Evolutionary conservation across 2,113 vertebrate species (phyloP).

Genomic region (Carassius carassius): DNA sequence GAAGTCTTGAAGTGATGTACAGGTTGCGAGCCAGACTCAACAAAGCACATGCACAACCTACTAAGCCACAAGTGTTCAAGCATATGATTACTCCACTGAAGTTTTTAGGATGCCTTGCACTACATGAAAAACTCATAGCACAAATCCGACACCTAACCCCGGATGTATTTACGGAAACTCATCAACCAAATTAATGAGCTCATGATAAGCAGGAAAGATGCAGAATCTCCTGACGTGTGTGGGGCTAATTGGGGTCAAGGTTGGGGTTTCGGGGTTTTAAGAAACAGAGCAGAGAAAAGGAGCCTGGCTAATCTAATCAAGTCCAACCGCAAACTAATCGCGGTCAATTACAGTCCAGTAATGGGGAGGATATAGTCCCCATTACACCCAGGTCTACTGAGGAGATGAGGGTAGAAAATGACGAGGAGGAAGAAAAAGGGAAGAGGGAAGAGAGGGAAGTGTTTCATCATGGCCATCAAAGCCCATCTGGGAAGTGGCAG

Average conservation of each 20-base stretch:
- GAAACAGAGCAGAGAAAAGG: conserved; percentile 66
- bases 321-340: conserved; percentile 72
- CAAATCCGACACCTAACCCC: conserved; percentile 42
- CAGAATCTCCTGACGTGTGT: conserved; percentile 67
- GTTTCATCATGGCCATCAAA: conserved; percentile 71
- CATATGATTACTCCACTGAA: background rate
- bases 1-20: background rate
- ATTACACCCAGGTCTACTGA: conserved; percentile 55
- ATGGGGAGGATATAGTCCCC: conserved; percentile 63
- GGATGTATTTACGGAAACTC: conserved; percentile 67
- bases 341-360: conserved; percentile 72
- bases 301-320: conserved; percentile 76
- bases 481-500: conserved; percentile 71
- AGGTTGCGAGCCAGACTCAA: background rate
- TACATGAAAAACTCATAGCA: conserved; percentile 33
- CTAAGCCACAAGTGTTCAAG: background rate
- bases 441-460: conserved; percentile 47
- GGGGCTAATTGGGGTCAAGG: conserved; percentile 79
- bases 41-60: background rate
- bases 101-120: conserved; percentile 18
- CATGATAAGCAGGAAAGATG: conserved; percentile 67
- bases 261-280: conserved; percentile 69
- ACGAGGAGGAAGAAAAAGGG: conserved; percentile 35
- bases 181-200: conserved; percentile 71
- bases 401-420: conserved; percentile 26